Conservation (phyloP, 2,888 invertebrate genomes). For the Copidosoma aretas region DNA sequence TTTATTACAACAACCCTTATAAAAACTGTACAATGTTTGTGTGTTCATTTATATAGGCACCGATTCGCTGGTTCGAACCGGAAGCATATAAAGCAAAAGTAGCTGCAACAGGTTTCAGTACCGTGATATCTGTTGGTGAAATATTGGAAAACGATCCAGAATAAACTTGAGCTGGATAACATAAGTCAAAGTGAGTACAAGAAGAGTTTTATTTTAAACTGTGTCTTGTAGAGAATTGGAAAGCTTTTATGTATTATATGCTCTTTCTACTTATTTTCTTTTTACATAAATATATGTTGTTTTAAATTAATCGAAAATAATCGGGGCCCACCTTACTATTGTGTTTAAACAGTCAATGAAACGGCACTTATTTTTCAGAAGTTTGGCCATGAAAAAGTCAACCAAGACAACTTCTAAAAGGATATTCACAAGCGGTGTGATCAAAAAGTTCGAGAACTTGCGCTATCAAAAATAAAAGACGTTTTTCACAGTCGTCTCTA, state of each 20-base stretch:
- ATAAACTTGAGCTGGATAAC: constrained; percentile 37
- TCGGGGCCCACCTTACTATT: no score
- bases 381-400: constrained; percentile 29
- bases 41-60: constrained; percentile 51
- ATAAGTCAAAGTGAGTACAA: constrained; percentile 25
- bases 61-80: constrained; percentile 63
- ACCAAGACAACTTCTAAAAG: constrained; percentile 30
- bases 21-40: background rate
- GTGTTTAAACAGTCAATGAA: background rate
- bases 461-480: background rate
- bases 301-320: no score
- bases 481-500: background rate
- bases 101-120: constrained; percentile 57
- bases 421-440: constrained; percentile 14
- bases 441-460: background rate
- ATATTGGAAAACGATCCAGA: constrained; percentile 56
- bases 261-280: no score
- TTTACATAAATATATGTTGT: no score
- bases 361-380: background rate
- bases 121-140: constrained; percentile 55
- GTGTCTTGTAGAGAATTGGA: background rate
- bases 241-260: no score
- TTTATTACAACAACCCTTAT: no score
- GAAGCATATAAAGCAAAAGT: constrained; percentile 60
- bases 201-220: constrained; percentile 1